Evolutionary conservation across 2,113 vertebrate genomes (phyloP).

Genomic region (Neogobius melanostomus): DNA sequence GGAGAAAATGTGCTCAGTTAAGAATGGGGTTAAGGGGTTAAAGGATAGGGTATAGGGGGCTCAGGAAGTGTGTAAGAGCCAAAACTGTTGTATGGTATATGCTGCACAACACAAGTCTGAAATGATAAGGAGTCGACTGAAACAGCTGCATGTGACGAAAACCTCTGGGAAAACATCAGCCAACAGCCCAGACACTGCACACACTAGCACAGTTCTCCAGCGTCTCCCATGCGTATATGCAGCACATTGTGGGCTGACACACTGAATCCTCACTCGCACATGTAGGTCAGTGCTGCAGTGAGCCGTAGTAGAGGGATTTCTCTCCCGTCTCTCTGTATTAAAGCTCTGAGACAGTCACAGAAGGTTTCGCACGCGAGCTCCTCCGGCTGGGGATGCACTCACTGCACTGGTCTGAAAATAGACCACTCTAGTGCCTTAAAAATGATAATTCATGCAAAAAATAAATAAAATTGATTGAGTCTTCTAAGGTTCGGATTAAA

Average conservation of each 20-base stretch:
- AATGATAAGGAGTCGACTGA: neutral
- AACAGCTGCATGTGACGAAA: neutral
- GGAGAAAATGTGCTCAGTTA: too few relatives aligned
- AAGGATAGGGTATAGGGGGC: too few relatives aligned
- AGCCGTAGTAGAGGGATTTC: constrained; percentile 44
- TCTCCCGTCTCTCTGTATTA: constrained; percentile 29
- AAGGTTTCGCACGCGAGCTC: constrained; percentile 48
- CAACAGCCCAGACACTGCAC: neutral
- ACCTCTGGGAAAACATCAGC: neutral
- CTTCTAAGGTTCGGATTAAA: too few relatives aligned
- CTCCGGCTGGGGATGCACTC: neutral
- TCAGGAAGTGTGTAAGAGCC: too few relatives aligned
- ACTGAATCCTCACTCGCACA: constrained; percentile 37
- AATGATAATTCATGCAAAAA: constrained; percentile 3
- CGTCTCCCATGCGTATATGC: constrained; percentile 1
- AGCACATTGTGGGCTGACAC: constrained; percentile 34
- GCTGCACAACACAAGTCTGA: too few relatives aligned
- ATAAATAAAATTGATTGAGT: too few relatives aligned
- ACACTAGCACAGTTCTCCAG: neutral
- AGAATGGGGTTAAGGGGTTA: too few relatives aligned
- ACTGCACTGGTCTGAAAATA: neutral
- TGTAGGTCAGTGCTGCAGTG: constrained; percentile 55
- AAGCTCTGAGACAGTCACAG: constrained; percentile 6
- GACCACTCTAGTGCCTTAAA: neutral
- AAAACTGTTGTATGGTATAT: too few relatives aligned